These are phyloP conservation scores for Platyscelio sp. DNA, from an alignment of 2,888 invertebrate genomes.

Conservation along the genomic window DNA sequence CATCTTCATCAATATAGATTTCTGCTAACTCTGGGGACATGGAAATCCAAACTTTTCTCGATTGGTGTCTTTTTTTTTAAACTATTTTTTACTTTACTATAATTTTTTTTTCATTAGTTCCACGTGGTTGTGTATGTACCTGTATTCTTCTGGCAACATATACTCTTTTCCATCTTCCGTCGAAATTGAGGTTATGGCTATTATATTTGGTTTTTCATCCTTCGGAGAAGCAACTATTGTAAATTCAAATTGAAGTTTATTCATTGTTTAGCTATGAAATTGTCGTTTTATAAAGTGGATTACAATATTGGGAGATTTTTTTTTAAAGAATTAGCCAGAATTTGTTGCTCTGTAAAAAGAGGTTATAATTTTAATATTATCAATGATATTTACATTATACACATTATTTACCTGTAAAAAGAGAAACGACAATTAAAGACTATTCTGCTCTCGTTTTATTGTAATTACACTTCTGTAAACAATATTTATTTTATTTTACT, in stretches of 20 bases:
- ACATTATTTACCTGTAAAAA: slow-evolving; percentile 4
- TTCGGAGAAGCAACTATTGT: slow-evolving; percentile 31
- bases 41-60: slow-evolving; percentile 68
- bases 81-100: slow-evolving; percentile 58
- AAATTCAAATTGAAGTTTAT: slow-evolving; percentile 58
- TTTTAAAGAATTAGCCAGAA: not conserved
- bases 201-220: slow-evolving; percentile 54
- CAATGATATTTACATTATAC: not conserved
- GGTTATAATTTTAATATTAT: not conserved
- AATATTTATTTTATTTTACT: not conserved
- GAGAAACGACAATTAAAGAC: slow-evolving; percentile 3
- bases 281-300: slow-evolving; percentile 15
- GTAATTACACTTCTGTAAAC: not conserved
- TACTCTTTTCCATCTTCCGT: slow-evolving; percentile 59
- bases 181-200: slow-evolving; percentile 68
- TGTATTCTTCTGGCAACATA: slow-evolving; percentile 44
- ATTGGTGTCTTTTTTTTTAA: slow-evolving; percentile 66
- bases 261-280: not conserved
- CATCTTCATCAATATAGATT: slow-evolving; percentile 67
- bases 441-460: not conserved
- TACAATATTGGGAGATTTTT: slow-evolving; percentile 8
- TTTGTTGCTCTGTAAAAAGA: slow-evolving; percentile 11
- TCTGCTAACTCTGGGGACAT: slow-evolving; percentile 63
- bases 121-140: slow-evolving; percentile 16
- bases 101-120: slow-evolving; percentile 58